These are phyloP conservation scores for Nothoprocta perdicaria DNA, from an alignment of 2,113 vertebrate species.

Conservation along the genomic window DNA sequence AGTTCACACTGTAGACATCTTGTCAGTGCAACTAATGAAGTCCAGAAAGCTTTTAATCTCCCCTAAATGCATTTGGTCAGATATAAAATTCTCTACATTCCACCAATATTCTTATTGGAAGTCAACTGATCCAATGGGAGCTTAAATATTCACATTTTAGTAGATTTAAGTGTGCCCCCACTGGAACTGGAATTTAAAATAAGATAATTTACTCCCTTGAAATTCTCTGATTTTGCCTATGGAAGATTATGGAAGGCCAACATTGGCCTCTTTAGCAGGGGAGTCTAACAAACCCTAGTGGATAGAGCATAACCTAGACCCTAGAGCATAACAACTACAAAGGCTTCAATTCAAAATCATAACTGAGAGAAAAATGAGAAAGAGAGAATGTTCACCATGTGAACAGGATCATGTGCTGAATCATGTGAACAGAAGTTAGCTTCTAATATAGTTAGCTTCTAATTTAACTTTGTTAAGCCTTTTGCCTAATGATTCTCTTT, in stretches of 20 bases:
- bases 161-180: background rate
- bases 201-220: background rate
- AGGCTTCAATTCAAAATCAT: background rate
- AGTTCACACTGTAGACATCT: background rate
- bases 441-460: no score
- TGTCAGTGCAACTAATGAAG: background rate
- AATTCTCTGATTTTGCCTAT: background rate
- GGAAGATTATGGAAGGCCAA: background rate
- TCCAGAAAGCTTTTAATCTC: background rate
- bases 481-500: no score
- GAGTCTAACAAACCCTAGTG: background rate
- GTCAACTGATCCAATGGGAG: background rate
- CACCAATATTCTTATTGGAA: background rate
- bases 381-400: background rate
- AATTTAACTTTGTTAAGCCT: no score
- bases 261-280: background rate
- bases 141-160: background rate
- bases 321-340: background rate
- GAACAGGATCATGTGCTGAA: no score
- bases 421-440: background rate
- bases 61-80: background rate
- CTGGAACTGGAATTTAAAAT: background rate
- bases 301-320: background rate
- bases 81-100: background rate
- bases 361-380: background rate